Conservation (phyloP, 2,113 vertebrate genomes). For the Vidua chalybeata region DNA sequence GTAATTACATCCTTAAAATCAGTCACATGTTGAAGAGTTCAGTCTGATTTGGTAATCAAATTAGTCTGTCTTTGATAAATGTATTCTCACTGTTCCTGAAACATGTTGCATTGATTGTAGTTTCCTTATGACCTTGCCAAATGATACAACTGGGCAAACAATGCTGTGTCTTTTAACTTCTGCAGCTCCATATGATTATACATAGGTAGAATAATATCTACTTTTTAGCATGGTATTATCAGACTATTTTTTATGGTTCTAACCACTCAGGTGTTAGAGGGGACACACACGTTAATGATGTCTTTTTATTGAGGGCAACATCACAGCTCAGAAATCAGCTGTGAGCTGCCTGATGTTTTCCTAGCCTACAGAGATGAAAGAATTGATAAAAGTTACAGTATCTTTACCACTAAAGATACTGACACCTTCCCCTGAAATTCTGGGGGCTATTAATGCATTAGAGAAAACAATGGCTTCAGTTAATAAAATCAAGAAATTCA, state of each 20-base stretch:
- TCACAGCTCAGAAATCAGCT: background rate
- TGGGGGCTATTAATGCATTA: background rate
- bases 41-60: background rate
- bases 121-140: background rate
- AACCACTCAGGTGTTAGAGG: background rate
- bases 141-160: background rate
- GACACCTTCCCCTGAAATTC: background rate
- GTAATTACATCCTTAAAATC: background rate
- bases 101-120: background rate
- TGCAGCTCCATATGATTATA: background rate
- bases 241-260: background rate
- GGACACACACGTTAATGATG: background rate
- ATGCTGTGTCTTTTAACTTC: background rate
- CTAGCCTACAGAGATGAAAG: background rate
- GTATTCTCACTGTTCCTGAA: background rate
- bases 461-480: background rate
- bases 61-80: background rate
- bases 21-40: background rate
- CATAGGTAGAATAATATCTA: background rate
- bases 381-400: background rate
- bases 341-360: background rate
- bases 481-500: background rate
- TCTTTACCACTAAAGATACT: background rate
- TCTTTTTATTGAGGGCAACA: background rate
- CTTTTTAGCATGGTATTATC: background rate